Evolutionary conservation across 2,888 invertebrate species (phyloP), one percentile per base, ranked within the genome.

Genomic region (Pristionchus entomophagus): DNA sequence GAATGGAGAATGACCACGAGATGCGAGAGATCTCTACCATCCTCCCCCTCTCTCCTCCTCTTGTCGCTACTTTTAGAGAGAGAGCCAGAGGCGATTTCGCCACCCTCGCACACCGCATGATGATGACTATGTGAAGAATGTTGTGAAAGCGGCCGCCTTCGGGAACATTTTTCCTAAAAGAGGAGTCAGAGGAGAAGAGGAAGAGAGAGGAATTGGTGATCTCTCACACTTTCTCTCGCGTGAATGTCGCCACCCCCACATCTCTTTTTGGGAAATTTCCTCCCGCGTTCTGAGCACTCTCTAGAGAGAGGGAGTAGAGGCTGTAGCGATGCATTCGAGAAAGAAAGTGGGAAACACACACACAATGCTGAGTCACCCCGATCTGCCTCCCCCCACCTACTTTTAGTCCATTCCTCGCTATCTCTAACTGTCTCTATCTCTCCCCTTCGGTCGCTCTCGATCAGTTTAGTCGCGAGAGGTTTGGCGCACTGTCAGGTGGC

Each of bases 1-100:
- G 59, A n/a, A n/a, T n/a, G n/a, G 26, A 14, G 51, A 53, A 12
- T 59, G 59, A 59, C 35, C 65, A 65, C 65, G 65, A 17, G 65
- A 35, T 65, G 8, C 17, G 56, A n/a, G n/a, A n/a, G n/a, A n/a
- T n/a, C 45, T 59, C n/a, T 59, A 51, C 26, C 59, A 22, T n/a
- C 29, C 59, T 8, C 56, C 56, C 56, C 10, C 51, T 10, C 56
- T 3, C 56, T n/a, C 56, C 45, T 45, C 14, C 8, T 14, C 14
- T 45, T 10, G 45, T 14, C n/a, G 51, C 51, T 5, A 17, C 51
- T 17, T 51, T 51, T 51, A 51, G 51, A 22, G 22, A 22, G 51
- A 51, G 51, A n/a, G 19, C 59, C 59, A 59, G 59, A 10, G 59
- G 59, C 26, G 22, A 65, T 65, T 65, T 65, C 65, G 65, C 65